A percentile compares a stretch with the other conserved stretches of the same genome.
Conservation (phyloP, 2,797 vertebrate species). For the Epinephelus coioides region DNA sequence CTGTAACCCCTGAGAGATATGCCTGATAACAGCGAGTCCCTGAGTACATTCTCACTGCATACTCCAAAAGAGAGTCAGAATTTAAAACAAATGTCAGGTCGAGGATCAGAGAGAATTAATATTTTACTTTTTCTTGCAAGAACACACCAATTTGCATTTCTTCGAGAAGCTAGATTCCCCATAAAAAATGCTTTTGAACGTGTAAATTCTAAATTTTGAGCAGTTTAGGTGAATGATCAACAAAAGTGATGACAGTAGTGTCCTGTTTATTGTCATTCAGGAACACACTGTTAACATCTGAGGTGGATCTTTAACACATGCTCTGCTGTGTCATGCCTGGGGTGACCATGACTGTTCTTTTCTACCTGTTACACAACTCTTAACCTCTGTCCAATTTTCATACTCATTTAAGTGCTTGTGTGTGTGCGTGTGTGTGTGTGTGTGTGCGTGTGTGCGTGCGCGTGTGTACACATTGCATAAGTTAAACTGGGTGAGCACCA, state of each 20-base stretch:
- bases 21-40: background rate
- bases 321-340: constrained; percentile 53
- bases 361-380: constrained; percentile 62
- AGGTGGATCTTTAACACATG: background rate
- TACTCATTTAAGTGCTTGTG: background rate
- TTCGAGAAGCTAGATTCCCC: background rate
- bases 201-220: background rate
- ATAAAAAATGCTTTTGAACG: background rate
- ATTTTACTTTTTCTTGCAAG: background rate
- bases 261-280: background rate
- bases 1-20: constrained; percentile 12
- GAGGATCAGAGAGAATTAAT: background rate
- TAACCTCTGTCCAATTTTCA: constrained; percentile 67
- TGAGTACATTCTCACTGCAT: background rate
- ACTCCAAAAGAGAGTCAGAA: background rate
- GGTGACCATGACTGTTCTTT: constrained; percentile 40
- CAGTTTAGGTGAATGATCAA: background rate
- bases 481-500: constrained; percentile 20
- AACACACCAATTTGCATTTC: background rate
- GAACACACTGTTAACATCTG: constrained; percentile 1
- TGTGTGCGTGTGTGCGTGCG: constrained; percentile 11
- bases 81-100: background rate
- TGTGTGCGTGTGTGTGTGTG: constrained; percentile 21
- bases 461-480: constrained; percentile 37
- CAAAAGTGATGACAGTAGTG: background rate